Base-by-base conservation (phyloP, 2,113 vertebrate species). In the Hassar affinis region DNA sequence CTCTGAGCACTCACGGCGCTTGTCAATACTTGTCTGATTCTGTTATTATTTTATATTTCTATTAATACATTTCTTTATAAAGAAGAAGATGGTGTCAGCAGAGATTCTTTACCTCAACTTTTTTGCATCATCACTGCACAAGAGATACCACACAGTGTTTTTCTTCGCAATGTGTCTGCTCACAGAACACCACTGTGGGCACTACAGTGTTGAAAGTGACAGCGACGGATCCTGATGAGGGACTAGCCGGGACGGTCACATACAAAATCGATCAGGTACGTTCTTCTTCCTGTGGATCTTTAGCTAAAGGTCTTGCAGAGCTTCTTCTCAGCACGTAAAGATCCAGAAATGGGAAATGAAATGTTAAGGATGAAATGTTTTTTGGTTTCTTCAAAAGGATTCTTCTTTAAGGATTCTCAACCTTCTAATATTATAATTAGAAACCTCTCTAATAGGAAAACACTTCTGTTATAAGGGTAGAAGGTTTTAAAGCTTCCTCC, bases 181-280 rank as follows among this genome's bases (percentile, higher is more conserved):
- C 59, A 72, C 80, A 95, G 94, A 88, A 90, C 78, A 54, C 62
- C 0, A 0, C 30, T 3, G 2, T 87, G 25, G 76, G 25, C 3
- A 27, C 18, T 0, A 0, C 0, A 51, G 27, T 95, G 33, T 90
- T 93, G 25, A 83, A 0, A 14, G 94, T 83, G 1, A 0, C 0
- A 0, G 94, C 94, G 52, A 38, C 0, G 0, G 94, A 95, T 82
- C 0, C 0, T 1, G 94, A 95, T 77, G 10, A 1, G 9, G 52
- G 22, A 62, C 0, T 0, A 5, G 84, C 87, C 9, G 78, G 33
- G 10, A 4, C 25, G n/a, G 69, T 93, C 69, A 20, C 0, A 1
- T 95, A 93, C 82, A 85, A 0, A 6, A 92, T 95, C 47, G 51
- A 47, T 51, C 84, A 90, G 7, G 94, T 95, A 85, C 83, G 45